Evolutionary conservation across 1,140 invertebrate species (phyloP).

Genomic region (Bathynomus jamesi): DNA sequence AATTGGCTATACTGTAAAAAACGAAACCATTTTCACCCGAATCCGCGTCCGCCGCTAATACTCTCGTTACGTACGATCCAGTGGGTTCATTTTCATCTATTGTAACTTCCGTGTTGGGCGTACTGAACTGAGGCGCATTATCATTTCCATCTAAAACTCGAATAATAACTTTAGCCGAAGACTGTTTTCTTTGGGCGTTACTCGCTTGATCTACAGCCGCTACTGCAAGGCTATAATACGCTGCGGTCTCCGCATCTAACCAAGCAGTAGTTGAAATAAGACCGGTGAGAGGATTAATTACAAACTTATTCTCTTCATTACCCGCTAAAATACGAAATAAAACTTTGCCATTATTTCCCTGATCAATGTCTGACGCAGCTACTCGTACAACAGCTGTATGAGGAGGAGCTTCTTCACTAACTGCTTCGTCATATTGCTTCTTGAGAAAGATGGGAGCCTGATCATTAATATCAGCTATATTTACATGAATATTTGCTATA

Average conservation of each 20-base stretch:
- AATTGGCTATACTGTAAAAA: conserved; percentile 84
- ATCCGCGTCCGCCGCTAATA: conserved; percentile 78
- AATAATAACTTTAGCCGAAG: conserved; percentile 78
- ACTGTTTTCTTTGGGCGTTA: conserved; percentile 69
- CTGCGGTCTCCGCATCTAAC: conserved; percentile 80
- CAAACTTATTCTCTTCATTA: conserved; percentile 80
- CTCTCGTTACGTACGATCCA: conserved; percentile 69
- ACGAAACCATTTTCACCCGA: conserved; percentile 90
- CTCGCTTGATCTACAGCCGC: conserved; percentile 83
- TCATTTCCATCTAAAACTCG: conserved; percentile 83
- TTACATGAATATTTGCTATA: conserved; percentile 64
- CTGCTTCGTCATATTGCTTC: conserved; percentile 75
- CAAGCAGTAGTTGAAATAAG: conserved; percentile 74
- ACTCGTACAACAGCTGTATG: conserved; percentile 79
- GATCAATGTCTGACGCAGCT: conserved; percentile 74
- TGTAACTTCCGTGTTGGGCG: conserved; percentile 47
- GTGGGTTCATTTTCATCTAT: conserved; percentile 77
- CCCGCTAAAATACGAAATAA: conserved; percentile 83
- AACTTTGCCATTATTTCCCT: conserved; percentile 74
- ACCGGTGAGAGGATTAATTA: conserved; percentile 76
- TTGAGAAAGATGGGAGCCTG: conserved; percentile 80
- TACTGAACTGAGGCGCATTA: conserved; percentile 79
- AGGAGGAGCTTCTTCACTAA: conserved; percentile 78
- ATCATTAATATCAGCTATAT: conserved; percentile 72
- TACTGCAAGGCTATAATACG: conserved; percentile 83